phyloP scores from a whole-genome alignment of 1,140 invertebrate species.

The Euglossa dilemma region DNA sequence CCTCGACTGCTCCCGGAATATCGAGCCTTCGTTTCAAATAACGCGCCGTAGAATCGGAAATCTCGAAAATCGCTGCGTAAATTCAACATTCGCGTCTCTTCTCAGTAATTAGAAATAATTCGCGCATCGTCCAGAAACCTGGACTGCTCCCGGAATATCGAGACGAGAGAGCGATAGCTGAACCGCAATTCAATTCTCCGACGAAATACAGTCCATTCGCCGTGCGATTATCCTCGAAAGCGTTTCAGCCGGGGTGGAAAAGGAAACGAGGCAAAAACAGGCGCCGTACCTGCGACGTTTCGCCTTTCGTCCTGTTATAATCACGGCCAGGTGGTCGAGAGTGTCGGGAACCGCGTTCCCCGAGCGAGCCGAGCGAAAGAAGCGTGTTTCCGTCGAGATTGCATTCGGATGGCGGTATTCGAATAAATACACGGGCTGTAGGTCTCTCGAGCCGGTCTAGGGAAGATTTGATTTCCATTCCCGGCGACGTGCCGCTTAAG shows the following conservation, averaged over 20 bases:
- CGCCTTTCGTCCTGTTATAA: neutral
- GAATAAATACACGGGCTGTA: constrained; percentile 5
- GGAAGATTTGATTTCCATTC: constrained; percentile 24
- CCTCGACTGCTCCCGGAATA: no score
- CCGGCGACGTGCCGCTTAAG: neutral
- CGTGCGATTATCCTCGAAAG: neutral
- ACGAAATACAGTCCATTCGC: neutral
- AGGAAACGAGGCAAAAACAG: neutral
- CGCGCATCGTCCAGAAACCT: no score
- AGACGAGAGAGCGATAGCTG: no score
- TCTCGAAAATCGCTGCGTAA: no score
- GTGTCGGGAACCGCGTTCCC: neutral
- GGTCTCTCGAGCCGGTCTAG: constrained; percentile 9
- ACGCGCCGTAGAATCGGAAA: no score
- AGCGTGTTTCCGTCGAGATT: constrained; percentile 22
- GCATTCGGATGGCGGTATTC: constrained; percentile 20
- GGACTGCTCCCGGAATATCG: no score
- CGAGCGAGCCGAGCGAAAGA: constrained; percentile 5
- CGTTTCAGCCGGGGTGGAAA: neutral
- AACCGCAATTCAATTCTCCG: neutral
- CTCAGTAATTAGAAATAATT: no score
- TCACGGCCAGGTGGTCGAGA: neutral
- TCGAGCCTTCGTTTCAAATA: no score
- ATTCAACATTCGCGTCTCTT: no score
- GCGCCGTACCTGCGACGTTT: neutral